A percentile compares a stretch with the other conserved stretches of the same genome.
These are phyloP conservation scores for Phaenicophaeus curvirostris DNA, from an alignment of 2,797 vertebrate species.

Conservation along the genomic window DNA sequence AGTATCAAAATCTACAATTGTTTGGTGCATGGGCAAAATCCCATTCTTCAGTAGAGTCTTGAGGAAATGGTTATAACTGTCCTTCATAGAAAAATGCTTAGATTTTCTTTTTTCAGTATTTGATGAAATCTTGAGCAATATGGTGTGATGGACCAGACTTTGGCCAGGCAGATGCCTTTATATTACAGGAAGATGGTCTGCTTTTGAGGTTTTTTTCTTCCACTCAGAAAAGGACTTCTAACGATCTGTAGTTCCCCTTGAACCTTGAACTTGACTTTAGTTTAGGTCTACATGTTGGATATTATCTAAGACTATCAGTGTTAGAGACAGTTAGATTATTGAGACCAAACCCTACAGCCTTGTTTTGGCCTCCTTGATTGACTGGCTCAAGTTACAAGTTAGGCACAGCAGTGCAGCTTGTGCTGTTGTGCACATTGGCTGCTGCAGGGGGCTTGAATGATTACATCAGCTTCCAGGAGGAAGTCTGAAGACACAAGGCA, in stretches of 20 bases:
- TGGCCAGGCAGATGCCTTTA: not conserved
- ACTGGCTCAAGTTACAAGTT: not conserved
- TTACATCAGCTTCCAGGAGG: not conserved
- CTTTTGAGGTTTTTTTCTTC: not conserved
- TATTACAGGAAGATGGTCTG: not conserved
- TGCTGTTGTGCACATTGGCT: not conserved
- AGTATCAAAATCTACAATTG: not conserved
- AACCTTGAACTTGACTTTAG: not conserved
- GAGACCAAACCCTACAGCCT: not conserved
- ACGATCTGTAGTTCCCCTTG: not conserved
- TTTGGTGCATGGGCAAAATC: not conserved
- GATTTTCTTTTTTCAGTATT: not conserved
- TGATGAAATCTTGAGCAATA: not conserved
- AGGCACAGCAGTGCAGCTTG: not conserved
- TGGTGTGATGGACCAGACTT: not conserved
- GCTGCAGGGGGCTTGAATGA: not conserved
- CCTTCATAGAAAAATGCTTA: not conserved
- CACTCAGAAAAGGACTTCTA: not conserved
- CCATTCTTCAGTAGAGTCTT: not conserved
- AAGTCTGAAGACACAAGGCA: not conserved
- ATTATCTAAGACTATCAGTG: not conserved
- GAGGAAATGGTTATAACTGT: not conserved
- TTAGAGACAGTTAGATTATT: not conserved
- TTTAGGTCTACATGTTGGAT: not conserved
- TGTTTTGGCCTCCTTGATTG: not conserved